A percentile compares a stretch with the other conserved stretches of the same genome.
phyloP scores from a whole-genome alignment of 2,888 invertebrate species.

The Argyra leucocephala region DNA sequence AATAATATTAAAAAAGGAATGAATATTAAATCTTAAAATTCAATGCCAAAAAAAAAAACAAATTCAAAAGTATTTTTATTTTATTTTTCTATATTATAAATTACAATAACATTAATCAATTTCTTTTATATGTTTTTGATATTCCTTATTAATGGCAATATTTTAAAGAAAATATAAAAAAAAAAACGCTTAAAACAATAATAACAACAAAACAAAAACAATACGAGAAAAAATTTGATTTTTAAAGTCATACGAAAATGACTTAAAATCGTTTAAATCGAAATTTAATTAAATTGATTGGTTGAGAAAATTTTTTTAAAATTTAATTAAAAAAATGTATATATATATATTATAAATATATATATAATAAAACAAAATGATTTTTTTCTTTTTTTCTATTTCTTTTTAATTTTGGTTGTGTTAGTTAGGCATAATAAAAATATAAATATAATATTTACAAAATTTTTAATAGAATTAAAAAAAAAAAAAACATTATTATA shows the following conservation, averaged over 20 bases:
- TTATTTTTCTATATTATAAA: too few relatives aligned
- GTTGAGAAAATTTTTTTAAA: neutral
- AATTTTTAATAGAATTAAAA: neutral
- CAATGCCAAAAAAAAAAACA: too few relatives aligned
- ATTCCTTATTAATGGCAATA: too few relatives aligned
- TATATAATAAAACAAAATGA: neutral
- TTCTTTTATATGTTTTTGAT: too few relatives aligned
- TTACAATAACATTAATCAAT: too few relatives aligned
- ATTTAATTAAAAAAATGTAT: neutral
- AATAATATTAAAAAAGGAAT: too few relatives aligned
- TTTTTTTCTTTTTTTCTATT: slow-evolving; percentile 11
- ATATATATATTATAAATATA: neutral
- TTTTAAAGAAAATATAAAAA: too few relatives aligned
- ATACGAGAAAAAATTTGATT: slow-evolving; percentile 27
- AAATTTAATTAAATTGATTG: too few relatives aligned
- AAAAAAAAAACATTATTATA: neutral
- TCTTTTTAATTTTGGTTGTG: slow-evolving; percentile 12
- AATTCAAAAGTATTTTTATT: too few relatives aligned
- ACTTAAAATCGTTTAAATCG: neutral
- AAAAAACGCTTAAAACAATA: too few relatives aligned
- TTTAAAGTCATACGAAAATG: slow-evolving; percentile 7
- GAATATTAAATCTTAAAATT: too few relatives aligned
- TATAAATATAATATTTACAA: too few relatives aligned
- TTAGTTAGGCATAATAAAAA: slow-evolving; percentile 8
- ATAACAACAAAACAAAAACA: slow-evolving; percentile 20